These are phyloP conservation scores for Tadarida brasiliensis DNA, from an alignment of 2,797 vertebrate species.

Conservation along the genomic window DNA sequence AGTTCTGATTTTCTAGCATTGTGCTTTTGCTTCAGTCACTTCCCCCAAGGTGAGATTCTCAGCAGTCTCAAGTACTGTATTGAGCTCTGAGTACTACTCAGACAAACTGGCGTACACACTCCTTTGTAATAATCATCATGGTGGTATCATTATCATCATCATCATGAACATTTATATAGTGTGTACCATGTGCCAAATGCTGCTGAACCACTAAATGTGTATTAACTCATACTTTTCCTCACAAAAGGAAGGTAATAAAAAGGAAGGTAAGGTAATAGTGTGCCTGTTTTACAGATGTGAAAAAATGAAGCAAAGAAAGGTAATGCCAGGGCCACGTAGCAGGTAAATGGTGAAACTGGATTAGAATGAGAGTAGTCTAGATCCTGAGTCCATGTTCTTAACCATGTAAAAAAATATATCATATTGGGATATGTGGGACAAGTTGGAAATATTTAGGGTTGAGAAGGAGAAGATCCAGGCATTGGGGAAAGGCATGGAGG, in stretches of 20 bases:
- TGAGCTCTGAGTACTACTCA: not conserved
- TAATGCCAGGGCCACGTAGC: not conserved
- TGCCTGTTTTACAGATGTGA: not conserved
- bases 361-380: not conserved
- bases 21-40: not conserved
- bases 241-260: not conserved
- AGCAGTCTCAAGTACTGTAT: not conserved
- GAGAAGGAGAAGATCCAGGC: not conserved
- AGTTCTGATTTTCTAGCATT: constrained; percentile 27
- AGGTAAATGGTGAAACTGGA: not conserved
- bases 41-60: not conserved
- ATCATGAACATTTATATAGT: not conserved
- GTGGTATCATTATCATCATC: not conserved
- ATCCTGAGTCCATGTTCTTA: not conserved
- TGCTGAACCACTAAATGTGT: not conserved
- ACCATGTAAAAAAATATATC: not conserved
- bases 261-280: not conserved
- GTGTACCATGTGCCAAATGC: not conserved
- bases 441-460: constrained; percentile 39
- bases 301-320: not conserved
- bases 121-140: not conserved
- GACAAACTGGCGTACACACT: not conserved
- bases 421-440: not conserved
- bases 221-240: not conserved
- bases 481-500: not conserved